phyloP scores from a whole-genome alignment of 2,113 vertebrate species.

The Rhabdornis inornatus region DNA sequence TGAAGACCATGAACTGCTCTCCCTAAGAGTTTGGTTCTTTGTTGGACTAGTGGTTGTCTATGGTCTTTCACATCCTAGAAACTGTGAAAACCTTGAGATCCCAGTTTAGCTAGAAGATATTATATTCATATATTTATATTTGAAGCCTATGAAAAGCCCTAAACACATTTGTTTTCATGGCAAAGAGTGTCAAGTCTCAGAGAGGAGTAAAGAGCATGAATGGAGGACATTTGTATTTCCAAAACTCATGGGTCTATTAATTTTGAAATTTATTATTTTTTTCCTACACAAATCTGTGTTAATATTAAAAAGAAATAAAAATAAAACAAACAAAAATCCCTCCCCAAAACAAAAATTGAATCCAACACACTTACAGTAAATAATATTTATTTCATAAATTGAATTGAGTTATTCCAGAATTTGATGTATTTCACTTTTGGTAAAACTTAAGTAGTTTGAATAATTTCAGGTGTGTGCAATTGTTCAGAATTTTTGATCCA shows the following conservation, averaged over 20 bases:
- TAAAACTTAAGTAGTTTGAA: background rate
- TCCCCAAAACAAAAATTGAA: fast-evolving
- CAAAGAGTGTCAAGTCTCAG: background rate
- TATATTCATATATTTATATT: background rate
- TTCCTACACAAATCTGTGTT: background rate
- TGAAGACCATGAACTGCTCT: background rate
- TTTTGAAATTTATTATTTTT: background rate
- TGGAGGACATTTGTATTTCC: background rate
- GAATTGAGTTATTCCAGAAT: background rate
- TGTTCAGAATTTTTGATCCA: background rate
- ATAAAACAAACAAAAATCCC: background rate
- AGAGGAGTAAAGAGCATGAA: background rate
- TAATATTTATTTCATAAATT: background rate
- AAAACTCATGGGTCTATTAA: background rate
- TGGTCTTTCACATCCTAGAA: background rate
- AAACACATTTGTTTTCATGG: background rate
- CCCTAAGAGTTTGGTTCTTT: background rate
- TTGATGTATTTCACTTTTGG: background rate
- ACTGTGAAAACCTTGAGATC: background rate
- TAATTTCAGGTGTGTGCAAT: background rate
- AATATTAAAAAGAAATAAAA: background rate
- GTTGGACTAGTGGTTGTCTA: background rate
- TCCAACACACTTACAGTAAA: background rate
- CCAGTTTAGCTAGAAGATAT: background rate
- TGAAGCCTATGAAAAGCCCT: background rate